Conservation (phyloP, 2,113 vertebrate species). For the Oreotragus oreotragus region DNA sequence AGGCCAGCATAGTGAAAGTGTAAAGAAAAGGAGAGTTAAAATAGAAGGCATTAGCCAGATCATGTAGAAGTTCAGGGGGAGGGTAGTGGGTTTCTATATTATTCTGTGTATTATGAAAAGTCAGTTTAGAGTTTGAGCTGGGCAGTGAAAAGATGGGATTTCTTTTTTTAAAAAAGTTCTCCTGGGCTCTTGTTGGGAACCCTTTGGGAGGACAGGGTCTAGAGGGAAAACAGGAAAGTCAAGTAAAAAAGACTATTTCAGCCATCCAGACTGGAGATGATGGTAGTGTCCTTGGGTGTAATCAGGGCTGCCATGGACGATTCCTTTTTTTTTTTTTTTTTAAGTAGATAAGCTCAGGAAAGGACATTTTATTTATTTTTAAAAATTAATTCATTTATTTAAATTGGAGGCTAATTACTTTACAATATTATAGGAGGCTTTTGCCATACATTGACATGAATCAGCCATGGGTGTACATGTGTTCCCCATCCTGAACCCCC, state of each 20-base stretch:
- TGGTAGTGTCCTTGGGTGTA: rapidly evolving
- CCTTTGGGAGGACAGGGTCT: neutral
- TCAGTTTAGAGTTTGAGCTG: neutral
- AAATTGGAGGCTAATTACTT: too few relatives aligned
- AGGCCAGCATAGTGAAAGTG: neutral
- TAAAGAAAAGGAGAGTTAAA: neutral
- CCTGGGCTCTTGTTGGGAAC: neutral
- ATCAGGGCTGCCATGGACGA: neutral
- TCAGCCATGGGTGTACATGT: too few relatives aligned
- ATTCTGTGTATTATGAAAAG: neutral
- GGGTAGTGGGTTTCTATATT: neutral
- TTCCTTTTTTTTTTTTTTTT: neutral
- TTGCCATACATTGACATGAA: too few relatives aligned
- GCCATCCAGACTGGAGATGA: neutral
- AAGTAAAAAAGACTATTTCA: neutral
- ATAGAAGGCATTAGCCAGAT: neutral
- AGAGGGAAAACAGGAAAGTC: neutral
- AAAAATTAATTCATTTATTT: too few relatives aligned
- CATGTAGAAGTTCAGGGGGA: neutral
- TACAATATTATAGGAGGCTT: too few relatives aligned
- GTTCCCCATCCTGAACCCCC: too few relatives aligned
- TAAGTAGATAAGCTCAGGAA: neutral
- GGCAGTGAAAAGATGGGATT: neutral
- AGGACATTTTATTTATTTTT: too few relatives aligned
- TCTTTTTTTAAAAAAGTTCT: neutral